Evolutionary conservation across 2,113 vertebrate genomes (phyloP).

Genomic region (Microtus oregoni): DNA sequence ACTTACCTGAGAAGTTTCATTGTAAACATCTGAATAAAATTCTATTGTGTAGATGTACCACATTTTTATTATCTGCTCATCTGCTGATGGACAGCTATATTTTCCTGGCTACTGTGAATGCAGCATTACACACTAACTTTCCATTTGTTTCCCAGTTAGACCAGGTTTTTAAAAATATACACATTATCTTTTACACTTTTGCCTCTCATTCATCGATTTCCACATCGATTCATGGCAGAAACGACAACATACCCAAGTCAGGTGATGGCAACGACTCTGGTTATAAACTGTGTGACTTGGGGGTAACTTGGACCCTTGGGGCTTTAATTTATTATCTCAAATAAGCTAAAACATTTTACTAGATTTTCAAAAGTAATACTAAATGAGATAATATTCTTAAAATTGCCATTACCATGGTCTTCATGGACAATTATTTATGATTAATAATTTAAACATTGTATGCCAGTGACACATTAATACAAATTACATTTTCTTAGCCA

Average conservation of each 20-base stretch:
- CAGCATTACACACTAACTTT: not conserved
- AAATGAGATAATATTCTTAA: slow-evolving; percentile 16
- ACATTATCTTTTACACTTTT: not conserved
- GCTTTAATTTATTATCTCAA: slow-evolving; percentile 13
- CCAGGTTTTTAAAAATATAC: not conserved
- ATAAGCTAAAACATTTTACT: not conserved
- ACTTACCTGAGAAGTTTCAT: not conserved
- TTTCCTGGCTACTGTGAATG: not conserved
- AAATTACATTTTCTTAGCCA: not conserved
- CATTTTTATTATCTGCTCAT: not conserved
- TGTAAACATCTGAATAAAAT: not conserved
- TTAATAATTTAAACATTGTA: slow-evolving; percentile 31
- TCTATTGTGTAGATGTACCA: not conserved
- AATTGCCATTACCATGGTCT: slow-evolving; percentile 28
- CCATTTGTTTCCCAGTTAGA: slow-evolving; percentile 6
- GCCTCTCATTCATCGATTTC: not conserved
- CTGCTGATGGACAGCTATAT: not conserved
- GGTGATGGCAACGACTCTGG: not conserved
- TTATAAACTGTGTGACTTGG: not conserved
- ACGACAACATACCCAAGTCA: not conserved
- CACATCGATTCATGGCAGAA: not conserved
- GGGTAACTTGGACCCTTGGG: not conserved
- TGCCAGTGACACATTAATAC: not conserved
- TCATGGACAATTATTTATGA: slow-evolving; percentile 17
- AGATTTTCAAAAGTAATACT: slow-evolving; percentile 28